A percentile compares a stretch with the other conserved stretches of the same genome.
These are phyloP conservation scores for Eupsittula cactorum DNA, from an alignment of 2,113 vertebrate genomes.

Conservation along the genomic window DNA sequence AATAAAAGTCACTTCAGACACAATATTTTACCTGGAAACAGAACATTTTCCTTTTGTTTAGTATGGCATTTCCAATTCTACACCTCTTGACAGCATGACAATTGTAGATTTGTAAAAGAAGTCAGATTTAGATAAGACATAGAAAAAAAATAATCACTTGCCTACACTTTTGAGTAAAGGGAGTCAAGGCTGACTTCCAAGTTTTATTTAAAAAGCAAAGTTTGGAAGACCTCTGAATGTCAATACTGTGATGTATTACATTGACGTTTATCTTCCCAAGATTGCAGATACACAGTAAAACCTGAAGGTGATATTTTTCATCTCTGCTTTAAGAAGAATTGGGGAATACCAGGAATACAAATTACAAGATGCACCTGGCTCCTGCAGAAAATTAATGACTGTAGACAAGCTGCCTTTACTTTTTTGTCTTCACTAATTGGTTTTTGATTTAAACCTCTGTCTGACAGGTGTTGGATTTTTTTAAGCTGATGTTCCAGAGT, in stretches of 20 bases:
- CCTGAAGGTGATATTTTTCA: not conserved
- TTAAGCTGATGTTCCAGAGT: not conserved
- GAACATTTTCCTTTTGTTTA: not conserved
- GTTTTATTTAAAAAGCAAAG: not conserved
- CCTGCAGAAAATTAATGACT: not conserved
- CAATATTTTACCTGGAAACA: not conserved
- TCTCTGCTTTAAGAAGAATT: not conserved
- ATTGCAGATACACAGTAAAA: not conserved
- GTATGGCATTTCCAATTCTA: not conserved
- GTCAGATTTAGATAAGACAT: not conserved
- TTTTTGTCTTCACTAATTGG: not conserved
- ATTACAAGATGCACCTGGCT: not conserved
- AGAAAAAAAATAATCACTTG: not conserved
- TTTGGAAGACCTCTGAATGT: constrained; percentile 5
- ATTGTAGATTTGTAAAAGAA: not conserved
- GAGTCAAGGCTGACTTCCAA: not conserved
- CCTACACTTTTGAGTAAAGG: not conserved
- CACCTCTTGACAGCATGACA: not conserved
- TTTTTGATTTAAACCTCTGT: not conserved
- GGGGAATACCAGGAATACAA: not conserved
- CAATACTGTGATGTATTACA: not conserved
- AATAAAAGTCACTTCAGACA: not conserved
- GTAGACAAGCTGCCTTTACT: not conserved
- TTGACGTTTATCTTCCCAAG: not conserved
- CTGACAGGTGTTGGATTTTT: not conserved